These are phyloP conservation scores for Euwallacea fornicatus DNA, from an alignment of 1,140 invertebrate genomes.

Conservation along the genomic window DNA sequence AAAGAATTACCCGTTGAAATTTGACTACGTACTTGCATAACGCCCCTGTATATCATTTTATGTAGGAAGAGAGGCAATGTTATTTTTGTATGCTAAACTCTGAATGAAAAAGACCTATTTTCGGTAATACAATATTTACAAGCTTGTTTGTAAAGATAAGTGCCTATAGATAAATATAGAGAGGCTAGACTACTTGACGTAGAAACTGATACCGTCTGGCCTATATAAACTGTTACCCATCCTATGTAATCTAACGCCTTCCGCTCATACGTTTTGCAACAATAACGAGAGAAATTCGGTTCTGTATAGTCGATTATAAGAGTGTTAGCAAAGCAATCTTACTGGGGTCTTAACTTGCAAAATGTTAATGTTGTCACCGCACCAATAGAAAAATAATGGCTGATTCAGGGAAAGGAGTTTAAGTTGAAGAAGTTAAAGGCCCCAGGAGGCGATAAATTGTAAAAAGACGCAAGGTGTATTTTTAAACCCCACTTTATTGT, in stretches of 20 bases:
- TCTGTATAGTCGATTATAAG: background rate
- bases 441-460: slow-evolving; percentile 45
- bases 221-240: background rate
- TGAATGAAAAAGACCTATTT: too few species aligned
- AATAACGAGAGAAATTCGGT: background rate
- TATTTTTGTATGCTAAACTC: too few species aligned
- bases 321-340: background rate
- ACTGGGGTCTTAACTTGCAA: slow-evolving; percentile 7
- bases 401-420: slow-evolving; percentile 31
- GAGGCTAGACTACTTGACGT: too few species aligned
- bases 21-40: too few species aligned
- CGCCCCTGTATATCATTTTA: too few species aligned
- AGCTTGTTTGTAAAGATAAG: too few species aligned
- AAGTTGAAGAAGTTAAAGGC: slow-evolving; percentile 36
- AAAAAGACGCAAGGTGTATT: slow-evolving; percentile 46
- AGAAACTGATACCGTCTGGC: background rate
- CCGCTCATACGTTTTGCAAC: background rate
- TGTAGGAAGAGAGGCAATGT: too few species aligned
- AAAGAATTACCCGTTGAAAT: too few species aligned
- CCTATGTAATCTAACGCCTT: background rate
- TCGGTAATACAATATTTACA: too few species aligned
- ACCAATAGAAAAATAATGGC: slow-evolving; percentile 32
- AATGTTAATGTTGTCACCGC: slow-evolving; percentile 33
- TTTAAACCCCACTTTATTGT: slow-evolving; percentile 45
- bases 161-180: too few species aligned